These are phyloP conservation scores for Seira ritae DNA, from an alignment of 2,888 invertebrate species.

Conservation along the genomic window DNA sequence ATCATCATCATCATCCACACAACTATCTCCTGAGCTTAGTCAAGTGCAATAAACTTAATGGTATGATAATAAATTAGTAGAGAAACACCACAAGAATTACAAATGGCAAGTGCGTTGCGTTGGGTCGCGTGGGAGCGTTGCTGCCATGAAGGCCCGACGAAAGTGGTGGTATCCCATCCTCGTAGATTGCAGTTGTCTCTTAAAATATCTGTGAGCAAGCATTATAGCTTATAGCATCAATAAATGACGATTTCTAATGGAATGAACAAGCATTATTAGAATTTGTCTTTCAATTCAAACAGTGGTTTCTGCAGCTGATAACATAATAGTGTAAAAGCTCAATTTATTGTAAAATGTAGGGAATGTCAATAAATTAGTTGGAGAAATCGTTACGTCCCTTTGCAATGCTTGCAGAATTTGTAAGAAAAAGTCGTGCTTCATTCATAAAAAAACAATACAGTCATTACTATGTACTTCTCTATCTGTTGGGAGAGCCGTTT, in stretches of 20 bases:
- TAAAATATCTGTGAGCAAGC: too few relatives aligned
- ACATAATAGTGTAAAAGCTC: too few relatives aligned
- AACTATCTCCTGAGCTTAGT: constrained; percentile 37
- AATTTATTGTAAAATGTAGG: too few relatives aligned
- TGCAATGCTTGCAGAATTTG: neutral
- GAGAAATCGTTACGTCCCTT: constrained; percentile 2
- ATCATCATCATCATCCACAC: constrained; percentile 1
- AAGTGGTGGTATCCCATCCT: neutral
- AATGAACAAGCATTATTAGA: constrained; percentile 16
- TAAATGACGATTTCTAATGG: constrained; percentile 29
- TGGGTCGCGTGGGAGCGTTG: constrained; percentile 50
- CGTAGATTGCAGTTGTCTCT: too few relatives aligned
- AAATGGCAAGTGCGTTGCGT: constrained; percentile 4
- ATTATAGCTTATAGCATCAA: too few relatives aligned
- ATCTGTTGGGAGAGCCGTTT: too few relatives aligned
- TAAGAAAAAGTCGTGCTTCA: neutral
- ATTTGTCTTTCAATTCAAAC: neutral
- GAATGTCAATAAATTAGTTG: too few relatives aligned
- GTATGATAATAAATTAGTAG: neutral
- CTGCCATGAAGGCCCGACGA: constrained; percentile 29
- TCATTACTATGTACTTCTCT: too few relatives aligned
- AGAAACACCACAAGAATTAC: constrained; percentile 5
- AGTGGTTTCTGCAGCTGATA: neutral
- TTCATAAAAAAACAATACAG: neutral
- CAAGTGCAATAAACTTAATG: too few relatives aligned